Evolutionary conservation across 2,113 vertebrate genomes (phyloP).

Genomic region (Odocoileus virginianus): DNA sequence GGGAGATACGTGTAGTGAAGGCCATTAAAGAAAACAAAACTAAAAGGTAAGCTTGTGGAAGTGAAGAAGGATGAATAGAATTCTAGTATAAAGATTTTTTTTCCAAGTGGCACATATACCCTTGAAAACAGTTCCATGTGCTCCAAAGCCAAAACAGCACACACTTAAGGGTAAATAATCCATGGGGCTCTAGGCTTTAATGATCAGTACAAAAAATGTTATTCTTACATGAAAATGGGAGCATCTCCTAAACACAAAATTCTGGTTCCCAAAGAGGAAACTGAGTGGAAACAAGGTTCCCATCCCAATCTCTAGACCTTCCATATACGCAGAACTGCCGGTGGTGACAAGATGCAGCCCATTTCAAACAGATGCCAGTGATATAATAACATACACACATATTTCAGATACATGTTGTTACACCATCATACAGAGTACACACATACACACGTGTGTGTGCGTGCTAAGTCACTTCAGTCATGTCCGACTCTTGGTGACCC

Average conservation of each 20-base stretch:
- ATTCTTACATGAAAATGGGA: not conserved
- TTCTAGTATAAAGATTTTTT: not conserved
- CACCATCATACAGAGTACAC: not conserved
- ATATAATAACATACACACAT: not conserved
- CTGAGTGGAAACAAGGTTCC: not conserved
- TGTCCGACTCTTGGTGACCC: not conserved
- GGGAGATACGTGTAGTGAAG: not conserved
- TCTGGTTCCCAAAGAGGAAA: not conserved
- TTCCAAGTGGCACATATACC: not conserved
- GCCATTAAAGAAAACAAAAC: not conserved
- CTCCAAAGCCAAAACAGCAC: not conserved
- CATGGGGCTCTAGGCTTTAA: not conserved
- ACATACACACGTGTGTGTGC: rapidly evolving
- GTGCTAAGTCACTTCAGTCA: not conserved
- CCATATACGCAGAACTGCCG: not conserved
- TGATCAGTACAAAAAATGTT: not conserved
- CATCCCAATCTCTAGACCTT: not conserved
- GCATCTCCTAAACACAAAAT: not conserved
- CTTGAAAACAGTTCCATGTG: not conserved
- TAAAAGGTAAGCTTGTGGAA: not conserved
- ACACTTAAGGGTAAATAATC: not conserved
- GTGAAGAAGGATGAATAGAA: not conserved
- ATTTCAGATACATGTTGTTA: not conserved
- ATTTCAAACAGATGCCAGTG: not conserved
- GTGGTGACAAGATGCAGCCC: not conserved